These are phyloP conservation scores for Brotogeris chrysoptera DNA, from an alignment of 2,797 vertebrate genomes.

Conservation along the genomic window DNA sequence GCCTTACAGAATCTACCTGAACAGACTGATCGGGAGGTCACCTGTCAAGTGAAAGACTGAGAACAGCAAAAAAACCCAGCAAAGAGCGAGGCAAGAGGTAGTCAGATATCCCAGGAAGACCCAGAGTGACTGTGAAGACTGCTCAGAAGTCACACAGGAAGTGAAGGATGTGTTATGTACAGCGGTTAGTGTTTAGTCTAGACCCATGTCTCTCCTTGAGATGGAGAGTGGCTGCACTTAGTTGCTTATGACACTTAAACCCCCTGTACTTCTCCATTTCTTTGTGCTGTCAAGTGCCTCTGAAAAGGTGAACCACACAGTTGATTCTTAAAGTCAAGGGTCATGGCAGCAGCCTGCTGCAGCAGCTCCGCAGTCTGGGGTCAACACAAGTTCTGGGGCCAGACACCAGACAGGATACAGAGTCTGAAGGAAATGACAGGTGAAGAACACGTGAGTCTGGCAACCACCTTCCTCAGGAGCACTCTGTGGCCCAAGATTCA, in stretches of 20 bases:
- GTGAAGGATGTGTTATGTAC: not conserved
- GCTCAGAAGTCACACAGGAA: not conserved
- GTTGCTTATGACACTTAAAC: not conserved
- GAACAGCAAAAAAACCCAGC: not conserved
- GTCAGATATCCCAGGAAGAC: not conserved
- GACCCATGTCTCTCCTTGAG: not conserved
- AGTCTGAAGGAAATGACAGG: not conserved
- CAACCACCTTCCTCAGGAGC: not conserved
- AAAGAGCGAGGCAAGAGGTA: not conserved
- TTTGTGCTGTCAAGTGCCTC: not conserved
- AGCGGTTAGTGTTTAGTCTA: not conserved
- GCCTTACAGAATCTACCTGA: not conserved
- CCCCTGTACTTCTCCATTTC: not conserved
- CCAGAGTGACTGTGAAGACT: not conserved
- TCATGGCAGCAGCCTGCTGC: not conserved
- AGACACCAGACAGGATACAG: not conserved
- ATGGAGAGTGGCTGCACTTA: not conserved
- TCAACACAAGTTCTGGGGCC: not conserved
- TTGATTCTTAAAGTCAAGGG: not conserved
- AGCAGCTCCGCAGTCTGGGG: not conserved
- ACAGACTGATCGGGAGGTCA: not conserved
- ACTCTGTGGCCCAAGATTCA: not conserved
- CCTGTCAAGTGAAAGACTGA: not conserved
- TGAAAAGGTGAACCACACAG: not conserved
- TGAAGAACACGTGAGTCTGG: not conserved